Evolutionary conservation across 2,888 invertebrate species (phyloP).

Genomic region (Orthonevra nobilis): DNA sequence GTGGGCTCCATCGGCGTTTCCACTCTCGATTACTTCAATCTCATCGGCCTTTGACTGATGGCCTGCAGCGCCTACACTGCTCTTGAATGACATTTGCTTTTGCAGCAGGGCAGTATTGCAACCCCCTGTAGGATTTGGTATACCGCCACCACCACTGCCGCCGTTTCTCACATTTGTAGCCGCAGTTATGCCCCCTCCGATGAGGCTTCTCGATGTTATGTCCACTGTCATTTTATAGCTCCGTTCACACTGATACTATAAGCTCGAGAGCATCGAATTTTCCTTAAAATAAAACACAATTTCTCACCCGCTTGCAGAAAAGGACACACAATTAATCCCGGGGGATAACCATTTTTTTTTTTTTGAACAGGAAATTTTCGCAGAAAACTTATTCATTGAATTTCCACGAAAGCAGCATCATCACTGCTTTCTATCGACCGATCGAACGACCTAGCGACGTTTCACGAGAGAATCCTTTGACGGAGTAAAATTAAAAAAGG

Average conservation of each 20-base stretch:
- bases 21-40: conserved; percentile 78
- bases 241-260: no score
- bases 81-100: conserved; percentile 79
- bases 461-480: no score
- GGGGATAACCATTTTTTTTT: conserved; percentile 25
- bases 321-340: conserved; percentile 25
- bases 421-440: no score
- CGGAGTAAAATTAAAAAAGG: neutral
- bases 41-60: conserved; percentile 78
- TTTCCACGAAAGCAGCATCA: no score
- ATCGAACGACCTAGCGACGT: no score
- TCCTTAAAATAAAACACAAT: conserved; percentile 6
- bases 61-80: conserved; percentile 75
- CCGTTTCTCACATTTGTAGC: conserved; percentile 71
- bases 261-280: conserved; percentile 30
- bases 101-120: conserved; percentile 76
- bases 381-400: no score
- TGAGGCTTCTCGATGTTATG: conserved; percentile 61
- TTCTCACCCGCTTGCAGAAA: conserved; percentile 18
- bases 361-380: no score
- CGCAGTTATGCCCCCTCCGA: conserved; percentile 55
- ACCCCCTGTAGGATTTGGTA: conserved; percentile 76
- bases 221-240: conserved; percentile 62
- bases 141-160: conserved; percentile 78
- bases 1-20: conserved; percentile 74